phyloP scores from a whole-genome alignment of 1,140 invertebrate genomes.

The honey bee (Apis mellifera) region Amel_HAv3.1 CM009943.2:4398501-4399000 shows the following conservation, averaged over 20 bases:
- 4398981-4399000: slow-evolving; percentile 27
- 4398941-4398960: slow-evolving; percentile 81
- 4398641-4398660: slow-evolving; percentile 51
- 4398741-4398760: slow-evolving; percentile 79
- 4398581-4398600: slow-evolving; percentile 41
- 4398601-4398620: neutral
- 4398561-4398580: slow-evolving; percentile 70
- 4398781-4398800: slow-evolving; percentile 68
- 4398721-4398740: slow-evolving; percentile 74
- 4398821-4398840: slow-evolving; percentile 72
- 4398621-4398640: slow-evolving; percentile 40
- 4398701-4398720: slow-evolving; percentile 74
- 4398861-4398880: slow-evolving; percentile 68
- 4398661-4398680: slow-evolving; percentile 73
- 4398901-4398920: slow-evolving; percentile 80
- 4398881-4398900: slow-evolving; percentile 77
- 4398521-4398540: slow-evolving; percentile 73
- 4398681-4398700: slow-evolving; percentile 78
- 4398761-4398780: slow-evolving; percentile 73
- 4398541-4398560: slow-evolving; percentile 73
- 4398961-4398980: slow-evolving; percentile 68
- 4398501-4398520: slow-evolving; percentile 60
- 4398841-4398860: slow-evolving; percentile 12
- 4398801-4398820: slow-evolving; percentile 67
- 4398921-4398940: slow-evolving; percentile 88